phyloP scores from a whole-genome alignment of 2,113 vertebrate genomes.

The Sakesphorus luctuosus region DNA sequence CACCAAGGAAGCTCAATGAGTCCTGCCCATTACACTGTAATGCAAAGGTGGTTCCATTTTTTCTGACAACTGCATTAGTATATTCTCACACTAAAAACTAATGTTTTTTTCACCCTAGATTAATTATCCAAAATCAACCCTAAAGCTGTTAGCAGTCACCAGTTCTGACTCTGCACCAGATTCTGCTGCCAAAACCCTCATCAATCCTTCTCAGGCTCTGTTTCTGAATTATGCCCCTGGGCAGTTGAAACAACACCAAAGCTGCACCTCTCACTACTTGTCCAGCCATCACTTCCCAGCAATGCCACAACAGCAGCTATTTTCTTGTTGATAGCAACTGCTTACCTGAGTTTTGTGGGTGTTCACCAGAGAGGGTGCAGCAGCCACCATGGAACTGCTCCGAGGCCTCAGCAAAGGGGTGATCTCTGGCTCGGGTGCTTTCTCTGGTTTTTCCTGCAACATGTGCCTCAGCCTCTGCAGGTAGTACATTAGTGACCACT shows the following conservation, averaged over 20 bases:
- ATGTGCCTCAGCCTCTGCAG: slow-evolving; percentile 93
- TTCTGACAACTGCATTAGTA: neutral
- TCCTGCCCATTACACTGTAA: neutral
- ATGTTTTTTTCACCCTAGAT: neutral
- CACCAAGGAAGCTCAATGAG: neutral
- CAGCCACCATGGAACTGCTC: slow-evolving; percentile 98
- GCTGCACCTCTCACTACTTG: neutral
- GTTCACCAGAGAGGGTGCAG: slow-evolving; percentile 93
- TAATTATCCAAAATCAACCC: neutral
- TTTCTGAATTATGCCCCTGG: accelerated
- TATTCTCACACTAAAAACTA: neutral
- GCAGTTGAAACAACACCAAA: neutral
- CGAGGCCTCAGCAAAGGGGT: slow-evolving; percentile 88
- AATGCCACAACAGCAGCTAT: neutral
- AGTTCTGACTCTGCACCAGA: neutral
- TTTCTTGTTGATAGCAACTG: neutral
- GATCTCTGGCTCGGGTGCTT: slow-evolving; percentile 82
- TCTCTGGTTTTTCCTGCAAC: slow-evolving; percentile 94
- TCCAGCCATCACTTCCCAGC: neutral
- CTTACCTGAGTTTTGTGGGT: slow-evolving; percentile 97
- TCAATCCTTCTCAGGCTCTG: accelerated
- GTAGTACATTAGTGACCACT: slow-evolving; percentile 97
- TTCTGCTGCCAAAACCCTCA: neutral
- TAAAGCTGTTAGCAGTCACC: neutral
- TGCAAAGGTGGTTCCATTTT: neutral